phyloP scores from a whole-genome alignment of 2,888 invertebrate genomes.

The Drosophila nr. fundita region DNA sequence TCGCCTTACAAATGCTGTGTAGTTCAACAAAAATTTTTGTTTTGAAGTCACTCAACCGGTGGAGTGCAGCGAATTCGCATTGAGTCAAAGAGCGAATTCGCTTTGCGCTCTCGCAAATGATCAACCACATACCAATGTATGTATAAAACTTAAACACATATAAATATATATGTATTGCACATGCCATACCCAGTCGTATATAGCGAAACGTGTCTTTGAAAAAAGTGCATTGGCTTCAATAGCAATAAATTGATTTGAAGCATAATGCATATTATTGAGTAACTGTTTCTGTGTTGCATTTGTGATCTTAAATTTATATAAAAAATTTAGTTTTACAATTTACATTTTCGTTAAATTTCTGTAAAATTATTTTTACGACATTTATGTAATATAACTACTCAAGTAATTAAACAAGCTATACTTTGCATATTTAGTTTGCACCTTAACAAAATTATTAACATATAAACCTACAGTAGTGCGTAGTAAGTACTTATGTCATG shows the following conservation, averaged over 20 bases:
- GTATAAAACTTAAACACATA: slow-evolving; percentile 9
- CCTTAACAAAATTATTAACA: not conserved
- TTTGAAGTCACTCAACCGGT: slow-evolving; percentile 26
- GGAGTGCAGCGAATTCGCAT: slow-evolving; percentile 39
- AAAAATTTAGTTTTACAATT: not conserved
- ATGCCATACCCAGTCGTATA: slow-evolving; percentile 36
- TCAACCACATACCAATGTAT: slow-evolving; percentile 28
- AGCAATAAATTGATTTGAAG: not conserved
- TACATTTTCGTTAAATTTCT: not conserved
- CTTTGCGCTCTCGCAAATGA: slow-evolving; percentile 43
- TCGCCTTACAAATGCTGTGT: slow-evolving; percentile 58
- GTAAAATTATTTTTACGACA: not conserved
- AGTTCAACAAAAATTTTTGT: slow-evolving; percentile 40
- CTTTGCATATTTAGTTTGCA: too few relatives aligned
- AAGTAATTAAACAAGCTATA: not conserved
- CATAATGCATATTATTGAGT: not conserved
- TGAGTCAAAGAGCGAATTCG: slow-evolving; percentile 56
- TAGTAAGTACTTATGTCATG: slow-evolving; percentile 25
- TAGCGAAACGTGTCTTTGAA: slow-evolving; percentile 41
- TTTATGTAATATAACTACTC: not conserved
- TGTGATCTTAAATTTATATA: not conserved
- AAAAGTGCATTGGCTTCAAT: not conserved
- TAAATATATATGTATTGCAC: slow-evolving; percentile 28
- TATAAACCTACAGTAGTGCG: fast-evolving
- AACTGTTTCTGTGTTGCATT: not conserved